phyloP scores from a whole-genome alignment of 2,797 vertebrate species.

The Molossus alvarezi region DNA sequence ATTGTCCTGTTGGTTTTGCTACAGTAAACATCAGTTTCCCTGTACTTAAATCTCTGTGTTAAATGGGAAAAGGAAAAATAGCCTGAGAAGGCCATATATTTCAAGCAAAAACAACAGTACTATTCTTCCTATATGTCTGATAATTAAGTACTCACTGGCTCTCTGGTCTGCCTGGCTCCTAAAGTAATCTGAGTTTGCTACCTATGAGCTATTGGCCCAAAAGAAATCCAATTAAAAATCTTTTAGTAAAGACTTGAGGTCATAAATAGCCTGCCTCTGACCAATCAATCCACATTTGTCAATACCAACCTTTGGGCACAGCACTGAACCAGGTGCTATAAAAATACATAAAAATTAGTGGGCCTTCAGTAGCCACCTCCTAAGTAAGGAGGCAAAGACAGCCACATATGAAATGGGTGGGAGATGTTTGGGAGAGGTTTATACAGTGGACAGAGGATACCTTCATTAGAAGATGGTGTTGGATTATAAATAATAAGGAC shows the following conservation, averaged over 20 bases:
- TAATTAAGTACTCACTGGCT: neutral
- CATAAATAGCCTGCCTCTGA: neutral
- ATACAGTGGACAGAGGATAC: neutral
- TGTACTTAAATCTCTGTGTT: neutral
- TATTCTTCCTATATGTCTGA: neutral
- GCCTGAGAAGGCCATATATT: neutral
- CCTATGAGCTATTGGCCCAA: neutral
- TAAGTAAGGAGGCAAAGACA: neutral
- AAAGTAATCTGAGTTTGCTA: neutral
- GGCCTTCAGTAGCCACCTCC: neutral
- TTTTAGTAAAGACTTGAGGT: slow-evolving; percentile 1
- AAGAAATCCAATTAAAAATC: neutral
- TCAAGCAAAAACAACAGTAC: neutral
- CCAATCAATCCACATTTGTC: neutral
- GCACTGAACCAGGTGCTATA: slow-evolving; percentile 11
- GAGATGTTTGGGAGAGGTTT: neutral
- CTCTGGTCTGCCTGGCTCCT: neutral
- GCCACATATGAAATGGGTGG: neutral
- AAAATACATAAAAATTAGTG: neutral
- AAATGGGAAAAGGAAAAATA: slow-evolving; percentile 40
- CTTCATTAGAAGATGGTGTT: neutral
- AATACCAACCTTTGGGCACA: neutral
- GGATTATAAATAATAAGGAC: slow-evolving; percentile 2
- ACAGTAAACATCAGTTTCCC: neutral
- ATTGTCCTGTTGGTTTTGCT: neutral